Conservation (phyloP, 2,888 invertebrate genomes). For the Eupithecia inturbata region DNA sequence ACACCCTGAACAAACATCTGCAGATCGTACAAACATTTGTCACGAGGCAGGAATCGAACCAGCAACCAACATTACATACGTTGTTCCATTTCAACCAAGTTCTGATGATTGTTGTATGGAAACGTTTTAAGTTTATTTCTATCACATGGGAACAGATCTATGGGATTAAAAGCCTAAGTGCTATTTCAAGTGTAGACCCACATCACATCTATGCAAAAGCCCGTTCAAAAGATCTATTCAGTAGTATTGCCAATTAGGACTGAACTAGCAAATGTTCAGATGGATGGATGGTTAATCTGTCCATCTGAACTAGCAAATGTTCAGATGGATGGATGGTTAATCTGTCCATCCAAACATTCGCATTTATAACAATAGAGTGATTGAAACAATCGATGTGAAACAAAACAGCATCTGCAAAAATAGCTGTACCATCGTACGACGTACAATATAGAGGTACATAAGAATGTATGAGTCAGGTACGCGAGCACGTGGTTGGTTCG, state of each 20-base stretch:
- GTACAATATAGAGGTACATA: no score
- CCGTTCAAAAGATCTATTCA: neutral
- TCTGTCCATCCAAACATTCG: neutral
- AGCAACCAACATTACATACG: no score
- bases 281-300: neutral
- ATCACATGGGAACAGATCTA: no score
- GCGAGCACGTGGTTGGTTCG: neutral
- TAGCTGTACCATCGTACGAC: slow-evolving; percentile 1
- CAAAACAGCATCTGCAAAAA: slow-evolving; percentile 15
- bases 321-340: neutral
- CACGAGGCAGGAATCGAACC: no score
- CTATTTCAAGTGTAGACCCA: neutral
- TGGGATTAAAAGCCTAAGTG: no score
- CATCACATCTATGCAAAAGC: neutral
- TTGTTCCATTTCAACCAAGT: no score
- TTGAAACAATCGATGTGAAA: slow-evolving; percentile 2
- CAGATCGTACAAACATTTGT: no score
- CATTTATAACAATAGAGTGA: neutral
- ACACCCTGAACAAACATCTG: no score
- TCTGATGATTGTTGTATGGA: neutral
- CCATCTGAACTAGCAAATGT: neutral
- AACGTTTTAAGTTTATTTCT: neutral
- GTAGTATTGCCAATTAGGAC: no score
- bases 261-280: no score
- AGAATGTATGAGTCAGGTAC: slow-evolving; percentile 4